A percentile compares a stretch with the other conserved stretches of the same genome.
These are phyloP conservation scores for Thereva unica DNA, from an alignment of 2,888 invertebrate genomes.

Conservation along the genomic window DNA sequence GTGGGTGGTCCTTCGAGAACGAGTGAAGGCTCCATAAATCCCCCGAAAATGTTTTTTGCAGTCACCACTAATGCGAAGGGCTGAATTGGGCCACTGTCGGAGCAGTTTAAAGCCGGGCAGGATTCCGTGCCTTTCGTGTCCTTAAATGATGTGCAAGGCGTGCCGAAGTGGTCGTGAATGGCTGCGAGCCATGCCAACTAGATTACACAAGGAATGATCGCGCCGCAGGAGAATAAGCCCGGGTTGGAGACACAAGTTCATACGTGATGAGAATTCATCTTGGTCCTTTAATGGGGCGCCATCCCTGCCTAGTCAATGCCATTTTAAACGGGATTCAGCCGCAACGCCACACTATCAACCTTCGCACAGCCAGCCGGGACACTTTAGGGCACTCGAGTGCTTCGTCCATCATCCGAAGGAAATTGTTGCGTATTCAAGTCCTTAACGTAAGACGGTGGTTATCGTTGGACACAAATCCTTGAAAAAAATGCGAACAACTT, in stretches of 20 bases:
- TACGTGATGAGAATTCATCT: conserved; percentile 40
- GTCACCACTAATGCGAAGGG: no score
- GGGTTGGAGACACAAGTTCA: conserved; percentile 11
- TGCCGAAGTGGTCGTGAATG: not conserved
- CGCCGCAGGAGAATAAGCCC: not conserved
- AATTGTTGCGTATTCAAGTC: no score
- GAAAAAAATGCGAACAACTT: conserved; percentile 33
- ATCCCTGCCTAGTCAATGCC: conserved; percentile 26
- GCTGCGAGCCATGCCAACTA: conserved; percentile 18
- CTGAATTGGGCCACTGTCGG: not conserved
- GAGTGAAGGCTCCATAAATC: conserved; percentile 15
- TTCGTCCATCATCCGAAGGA: not conserved
- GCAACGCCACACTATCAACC: conserved; percentile 13
- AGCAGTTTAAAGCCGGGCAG: conserved; percentile 16
- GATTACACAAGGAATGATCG: conserved; percentile 21
- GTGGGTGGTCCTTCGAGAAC: conserved; percentile 20
- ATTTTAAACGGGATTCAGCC: conserved; percentile 9
- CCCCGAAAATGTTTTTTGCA: no score
- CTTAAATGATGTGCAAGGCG: conserved; percentile 12
- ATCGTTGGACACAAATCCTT: conserved; percentile 19
- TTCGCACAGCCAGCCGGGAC: conserved; percentile 10
- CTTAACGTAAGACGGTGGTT: not conserved
- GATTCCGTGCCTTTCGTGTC: conserved; percentile 33
- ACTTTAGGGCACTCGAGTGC: conserved; percentile 8
- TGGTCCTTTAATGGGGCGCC: conserved; percentile 33